Evolutionary conservation across 2,113 vertebrate genomes (phyloP).

Genomic region (Hemichromis elongatus): DNA sequence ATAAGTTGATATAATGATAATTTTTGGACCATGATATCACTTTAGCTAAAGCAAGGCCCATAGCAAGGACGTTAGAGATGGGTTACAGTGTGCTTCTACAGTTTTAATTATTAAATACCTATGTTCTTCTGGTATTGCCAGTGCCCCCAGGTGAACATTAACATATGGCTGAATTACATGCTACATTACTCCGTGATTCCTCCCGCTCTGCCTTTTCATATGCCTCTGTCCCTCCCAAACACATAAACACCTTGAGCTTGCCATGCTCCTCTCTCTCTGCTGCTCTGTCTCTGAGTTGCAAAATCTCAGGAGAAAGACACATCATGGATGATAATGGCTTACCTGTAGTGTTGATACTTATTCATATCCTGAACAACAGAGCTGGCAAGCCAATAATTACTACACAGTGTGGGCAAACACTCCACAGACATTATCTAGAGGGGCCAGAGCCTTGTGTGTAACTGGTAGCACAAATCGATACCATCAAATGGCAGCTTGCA

Average conservation of each 20-base stretch:
- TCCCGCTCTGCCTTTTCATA: neutral
- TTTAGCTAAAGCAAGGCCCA: neutral
- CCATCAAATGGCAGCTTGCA: slow-evolving; percentile 59
- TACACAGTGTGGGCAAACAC: slow-evolving; percentile 37
- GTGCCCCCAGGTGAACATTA: neutral
- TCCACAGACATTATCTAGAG: slow-evolving; percentile 42
- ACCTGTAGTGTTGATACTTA: slow-evolving; percentile 27
- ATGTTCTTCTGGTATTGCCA: neutral
- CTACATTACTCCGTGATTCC: slow-evolving; percentile 32
- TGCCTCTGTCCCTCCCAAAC: neutral
- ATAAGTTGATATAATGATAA: neutral
- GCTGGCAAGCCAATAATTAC: slow-evolving; percentile 51
- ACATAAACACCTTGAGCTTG: slow-evolving; percentile 3
- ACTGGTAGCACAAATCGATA: slow-evolving; percentile 63
- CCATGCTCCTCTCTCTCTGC: neutral
- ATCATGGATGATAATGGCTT: slow-evolving; percentile 38
- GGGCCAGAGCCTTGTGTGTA: slow-evolving; percentile 31
- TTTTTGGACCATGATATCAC: accelerated
- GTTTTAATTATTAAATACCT: slow-evolving; percentile 7
- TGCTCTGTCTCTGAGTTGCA: neutral
- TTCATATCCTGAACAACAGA: slow-evolving; percentile 35
- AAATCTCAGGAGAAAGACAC: slow-evolving; percentile 5
- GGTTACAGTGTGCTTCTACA: neutral
- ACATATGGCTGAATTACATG: slow-evolving; percentile 37
- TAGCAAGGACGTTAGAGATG: neutral